A percentile compares a stretch with the other conserved stretches of the same genome.
Evolutionary conservation across 1,140 invertebrate genomes (phyloP).

Genomic region (Aporrectodea caliginosa): DNA sequence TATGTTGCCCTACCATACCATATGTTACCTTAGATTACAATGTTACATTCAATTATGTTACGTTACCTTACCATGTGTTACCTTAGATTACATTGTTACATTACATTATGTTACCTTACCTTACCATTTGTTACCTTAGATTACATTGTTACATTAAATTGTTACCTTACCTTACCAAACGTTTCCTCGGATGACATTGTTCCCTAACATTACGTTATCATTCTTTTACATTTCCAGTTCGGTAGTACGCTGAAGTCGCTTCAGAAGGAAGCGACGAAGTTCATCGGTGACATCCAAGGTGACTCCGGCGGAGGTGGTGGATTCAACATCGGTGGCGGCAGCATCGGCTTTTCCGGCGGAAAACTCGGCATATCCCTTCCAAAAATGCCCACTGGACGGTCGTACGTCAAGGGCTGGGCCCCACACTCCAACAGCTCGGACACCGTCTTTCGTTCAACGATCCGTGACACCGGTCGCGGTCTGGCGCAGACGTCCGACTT

Average conservation of each 20-base stretch:
- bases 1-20: too few species aligned
- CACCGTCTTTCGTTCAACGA: slow-evolving; percentile 8
- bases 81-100: too few species aligned
- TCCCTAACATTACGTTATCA: too few species aligned
- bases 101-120: too few species aligned
- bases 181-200: too few species aligned
- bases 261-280: background rate
- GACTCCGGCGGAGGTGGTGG: too few species aligned
- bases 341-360: background rate
- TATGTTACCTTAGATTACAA: too few species aligned
- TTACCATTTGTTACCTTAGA: too few species aligned
- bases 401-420: slow-evolving; percentile 4
- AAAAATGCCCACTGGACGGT: background rate
- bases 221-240: background rate
- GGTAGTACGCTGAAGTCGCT: background rate
- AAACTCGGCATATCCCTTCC: background rate
- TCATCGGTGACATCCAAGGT: background rate
- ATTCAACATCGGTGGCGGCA: background rate
- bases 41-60: too few species aligned
- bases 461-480: slow-evolving; percentile 17
- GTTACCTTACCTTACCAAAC: too few species aligned
- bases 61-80: too few species aligned
- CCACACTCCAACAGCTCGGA: background rate
- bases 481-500: slow-evolving; percentile 19
- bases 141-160: too few species aligned